A percentile compares a stretch with the other conserved stretches of the same genome.
phyloP scores from a whole-genome alignment of 2,888 invertebrate genomes.

The Andrena hattorfiana region DNA sequence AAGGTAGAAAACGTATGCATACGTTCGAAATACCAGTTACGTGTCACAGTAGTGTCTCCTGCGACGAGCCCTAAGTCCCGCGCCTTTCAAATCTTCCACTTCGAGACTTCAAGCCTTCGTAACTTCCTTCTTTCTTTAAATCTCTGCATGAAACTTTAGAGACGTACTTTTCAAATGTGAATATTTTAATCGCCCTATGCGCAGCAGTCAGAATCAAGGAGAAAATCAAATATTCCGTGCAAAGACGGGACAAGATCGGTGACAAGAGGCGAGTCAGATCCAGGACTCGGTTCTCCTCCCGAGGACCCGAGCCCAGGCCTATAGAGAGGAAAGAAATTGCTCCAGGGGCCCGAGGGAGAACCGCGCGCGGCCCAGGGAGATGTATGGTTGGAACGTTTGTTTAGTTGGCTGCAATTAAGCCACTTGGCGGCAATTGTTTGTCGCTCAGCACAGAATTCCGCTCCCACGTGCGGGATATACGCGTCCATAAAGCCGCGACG shows the following conservation, averaged over 20 bases:
- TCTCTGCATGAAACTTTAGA: too few species aligned
- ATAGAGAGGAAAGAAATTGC: constrained; percentile 51
- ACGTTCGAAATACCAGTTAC: too few species aligned
- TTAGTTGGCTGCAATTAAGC: constrained; percentile 85
- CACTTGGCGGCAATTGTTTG: constrained; percentile 85
- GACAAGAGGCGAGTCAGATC: neutral
- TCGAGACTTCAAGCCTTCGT: too few species aligned
- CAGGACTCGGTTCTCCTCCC: constrained; percentile 1
- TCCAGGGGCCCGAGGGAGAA: constrained; percentile 15
- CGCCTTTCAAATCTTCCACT: too few species aligned
- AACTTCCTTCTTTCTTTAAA: too few species aligned
- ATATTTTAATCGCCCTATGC: too few species aligned
- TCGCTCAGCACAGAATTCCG: constrained; percentile 85
- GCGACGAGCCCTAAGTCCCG: neutral
- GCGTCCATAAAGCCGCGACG: constrained; percentile 50
- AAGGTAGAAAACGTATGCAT: too few species aligned
- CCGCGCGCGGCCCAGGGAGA: constrained; percentile 62
- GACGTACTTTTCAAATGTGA: too few species aligned
- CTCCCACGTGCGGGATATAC: constrained; percentile 78
- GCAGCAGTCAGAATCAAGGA: neutral
- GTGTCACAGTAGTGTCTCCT: too few species aligned
- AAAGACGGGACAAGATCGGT: neutral
- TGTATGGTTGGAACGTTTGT: constrained; percentile 82
- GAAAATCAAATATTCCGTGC: neutral
- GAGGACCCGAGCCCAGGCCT: constrained; percentile 51